Evolutionary conservation across 2,888 invertebrate genomes (phyloP), one percentile per base, ranked within the genome.

Genomic region (Peribatodes rhomboidaria): DNA sequence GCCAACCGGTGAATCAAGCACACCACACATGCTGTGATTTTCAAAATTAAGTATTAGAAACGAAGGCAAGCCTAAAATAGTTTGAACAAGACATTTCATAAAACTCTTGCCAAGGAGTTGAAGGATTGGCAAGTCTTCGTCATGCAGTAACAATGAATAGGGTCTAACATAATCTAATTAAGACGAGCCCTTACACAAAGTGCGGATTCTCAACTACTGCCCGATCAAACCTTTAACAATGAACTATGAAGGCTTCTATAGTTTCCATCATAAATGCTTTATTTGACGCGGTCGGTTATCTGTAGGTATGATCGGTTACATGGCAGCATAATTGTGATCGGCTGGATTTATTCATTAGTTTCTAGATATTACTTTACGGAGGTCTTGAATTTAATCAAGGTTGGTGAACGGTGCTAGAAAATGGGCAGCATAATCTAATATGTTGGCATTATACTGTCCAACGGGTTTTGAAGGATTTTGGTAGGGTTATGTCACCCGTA

Each of bases 201-300:
- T 10, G 61, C 46, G 20, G 13, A 33, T 39, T 44, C 53, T 63
- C 4, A 57, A 47, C 60, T 63, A 64, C 64, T 65, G 60, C 7
- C n/a, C 13, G 13, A 50, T 20, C 11, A n/a, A 35, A 33, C 8
- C 13, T 18, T 14, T 7, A 50, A 50, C 50, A 35, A 50, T 50
- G 35, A 35, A n/a, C 47, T 33, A 49, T 35, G 50, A 50, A 50
- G 50, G 50, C 37, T 14, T n/a, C 13, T 37, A 31, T 31, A 50
- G 50, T 74, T 72, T 77, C 70, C 71, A 78, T 80, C 78, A 77
- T 80, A 81, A 78, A 78, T 68, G 73, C 73, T 77, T 78, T 77
- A 81, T 79, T 75, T 76, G 76, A 73, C 70, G 68, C 64, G 67
- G 56, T 75, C 64, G 65, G 56, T 74, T 79, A 78, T 79, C 77